Evolutionary conservation across 1,140 invertebrate genomes (phyloP), one percentile per base, ranked within the genome.

Genomic region (Drosophila lacertosa): DNA sequence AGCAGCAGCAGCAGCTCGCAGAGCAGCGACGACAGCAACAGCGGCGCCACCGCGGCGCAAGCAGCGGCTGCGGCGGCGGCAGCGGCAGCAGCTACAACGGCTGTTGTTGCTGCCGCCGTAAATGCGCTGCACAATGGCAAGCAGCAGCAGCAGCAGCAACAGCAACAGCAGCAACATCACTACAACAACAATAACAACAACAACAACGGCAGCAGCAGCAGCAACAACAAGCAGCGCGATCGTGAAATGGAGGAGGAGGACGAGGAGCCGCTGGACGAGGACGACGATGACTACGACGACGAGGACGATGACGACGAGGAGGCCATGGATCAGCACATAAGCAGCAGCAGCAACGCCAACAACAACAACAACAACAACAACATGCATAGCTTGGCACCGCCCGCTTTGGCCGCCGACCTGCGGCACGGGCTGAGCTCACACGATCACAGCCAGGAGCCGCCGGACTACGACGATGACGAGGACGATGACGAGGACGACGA

Each of bases 121-220:
- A 84, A 39, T 42, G 80, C 80, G 10, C 40, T 84, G 64, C 80
- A 84, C 51, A 84, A 84, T 37, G 80, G 80, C 53, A 84, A 86
- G 0, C 44, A 50, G 15, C 71, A 78, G 9, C 44, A 63, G 11
- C 68, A 70, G 13, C 26, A 42, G 5, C 60, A 45, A 32, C 44
- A 62, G n/a, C 62, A 69, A n/a, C 74, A 68, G 44, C 50, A 51
- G 13, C 37, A 51, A 11, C 22, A 50, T 6, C 15, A 50, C 39
- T 63, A 18, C 63, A 73, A 18, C 13, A 48, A 9, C 59, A 50
- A 24, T 45, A 58, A 13, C 62, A 69, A 26, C 67, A 69, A 45
- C 51, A 53, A 39, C 37, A 57, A 48, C 4, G 44, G 10, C 37
- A 73, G 16, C 48, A 65, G 16, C 62, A 71, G 22, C 33, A 58